Evolutionary conservation across 2,888 invertebrate genomes (phyloP), one percentile per base, ranked within the genome.

Genomic region (Mythimna impura): DNA sequence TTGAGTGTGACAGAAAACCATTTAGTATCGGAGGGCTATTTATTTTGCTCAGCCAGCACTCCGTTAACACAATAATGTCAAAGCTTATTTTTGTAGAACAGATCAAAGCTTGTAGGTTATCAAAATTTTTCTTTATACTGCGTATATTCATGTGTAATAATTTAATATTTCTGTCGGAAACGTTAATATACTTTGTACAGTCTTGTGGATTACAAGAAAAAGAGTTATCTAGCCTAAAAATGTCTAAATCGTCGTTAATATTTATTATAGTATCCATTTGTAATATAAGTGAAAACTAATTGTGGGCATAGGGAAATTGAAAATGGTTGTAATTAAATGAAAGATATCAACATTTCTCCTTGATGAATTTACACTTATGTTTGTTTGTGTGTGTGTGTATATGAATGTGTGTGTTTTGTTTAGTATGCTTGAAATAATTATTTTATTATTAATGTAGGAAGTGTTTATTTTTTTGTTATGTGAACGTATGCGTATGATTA

Each of bases 201-300:
- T 54, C n/a, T 10, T 54, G 54, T 54, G 54, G 22, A 22, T 54
- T 10, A 54, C 10, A 54, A 22, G 54, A 54, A 22, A 54, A 54
- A 3, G 30, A 63, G 2, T 63, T 63, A 1, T 30, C 47, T 3
- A 50, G 47, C 20, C 20, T 20, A 5, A 63, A 25, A 50, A 50
- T 30, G 25, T 63, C 63, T 9, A 63, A 30, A 30, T 63, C 63
- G 2, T 22, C 52, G 10, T 64, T 34, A n/a, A 52, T 17, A 65
- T n/a, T 52, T n/a, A 43, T 17, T 43, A 62, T 62, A 17, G 62
- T 43, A 62, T 62, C 43, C 62, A 62, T 62, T 62, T 62, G 43
- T 58, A 58, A 8, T 58, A 34, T 4, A 1, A 25, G 25, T 5
- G 1, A 62, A 5, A 9, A 43, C 43, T 17, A 62, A 7, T 17